phyloP scores from a whole-genome alignment of 2,888 invertebrate genomes.

The Pyrochroa serraticornis region DNA sequence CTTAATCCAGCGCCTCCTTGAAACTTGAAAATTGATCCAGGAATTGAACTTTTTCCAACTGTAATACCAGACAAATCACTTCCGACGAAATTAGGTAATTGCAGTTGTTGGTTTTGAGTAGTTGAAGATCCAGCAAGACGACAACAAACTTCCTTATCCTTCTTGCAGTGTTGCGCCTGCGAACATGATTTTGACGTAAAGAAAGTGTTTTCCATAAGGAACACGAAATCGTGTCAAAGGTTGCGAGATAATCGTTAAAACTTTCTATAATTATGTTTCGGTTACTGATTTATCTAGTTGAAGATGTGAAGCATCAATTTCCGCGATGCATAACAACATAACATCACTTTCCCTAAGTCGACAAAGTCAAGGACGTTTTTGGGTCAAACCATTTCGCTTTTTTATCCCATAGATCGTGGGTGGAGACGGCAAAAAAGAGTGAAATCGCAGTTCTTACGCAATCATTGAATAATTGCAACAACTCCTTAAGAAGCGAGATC shows the following conservation, averaged over 20 bases:
- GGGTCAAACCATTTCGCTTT: slow-evolving; percentile 11
- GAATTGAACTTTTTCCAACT: slow-evolving; percentile 47
- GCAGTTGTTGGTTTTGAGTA: slow-evolving; percentile 2
- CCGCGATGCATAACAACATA: slow-evolving; percentile 6
- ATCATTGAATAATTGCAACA: too few relatives aligned
- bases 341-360: slow-evolving; percentile 7
- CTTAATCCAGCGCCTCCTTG: slow-evolving; percentile 43
- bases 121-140: slow-evolving; percentile 21
- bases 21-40: slow-evolving; percentile 45
- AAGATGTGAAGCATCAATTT: slow-evolving; percentile 5
- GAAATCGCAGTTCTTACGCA: slow-evolving; percentile 4
- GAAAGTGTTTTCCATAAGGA: background rate
- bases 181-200: slow-evolving; percentile 11
- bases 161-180: slow-evolving; percentile 29
- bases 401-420: background rate
- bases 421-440: slow-evolving; percentile 6
- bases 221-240: background rate
- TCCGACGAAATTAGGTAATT: background rate
- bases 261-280: background rate
- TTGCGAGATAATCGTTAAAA: background rate
- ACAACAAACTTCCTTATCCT: slow-evolving; percentile 41
- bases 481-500: too few relatives aligned
- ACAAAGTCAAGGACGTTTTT: slow-evolving; percentile 25
- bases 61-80: slow-evolving; percentile 37
- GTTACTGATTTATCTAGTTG: background rate